Conservation (phyloP, 2,113 vertebrate genomes). For the Chamaetylas fuelleborni region DNA sequence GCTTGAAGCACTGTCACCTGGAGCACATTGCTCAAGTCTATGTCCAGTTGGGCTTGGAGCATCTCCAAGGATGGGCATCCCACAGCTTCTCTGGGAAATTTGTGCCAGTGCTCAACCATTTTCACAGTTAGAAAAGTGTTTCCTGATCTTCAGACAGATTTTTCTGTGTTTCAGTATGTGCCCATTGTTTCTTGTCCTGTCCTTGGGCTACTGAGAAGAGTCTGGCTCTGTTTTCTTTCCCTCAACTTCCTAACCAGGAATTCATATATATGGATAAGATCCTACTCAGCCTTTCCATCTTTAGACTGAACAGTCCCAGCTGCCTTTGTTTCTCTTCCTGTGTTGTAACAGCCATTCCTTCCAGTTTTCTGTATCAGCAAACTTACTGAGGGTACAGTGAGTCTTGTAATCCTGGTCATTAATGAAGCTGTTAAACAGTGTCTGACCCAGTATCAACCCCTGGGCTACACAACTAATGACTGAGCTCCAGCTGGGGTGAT, state of each 20-base stretch:
- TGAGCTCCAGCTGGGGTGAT: not conserved
- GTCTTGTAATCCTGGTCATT: not conserved
- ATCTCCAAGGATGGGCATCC: not conserved
- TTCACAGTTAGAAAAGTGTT: not conserved
- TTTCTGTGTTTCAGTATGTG: not conserved
- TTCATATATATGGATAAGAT: not conserved
- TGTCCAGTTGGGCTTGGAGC: not conserved
- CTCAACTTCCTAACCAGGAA: not conserved
- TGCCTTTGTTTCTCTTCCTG: not conserved
- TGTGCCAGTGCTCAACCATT: not conserved
- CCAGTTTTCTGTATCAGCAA: not conserved
- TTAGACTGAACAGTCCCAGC: not conserved
- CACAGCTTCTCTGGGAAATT: not conserved
- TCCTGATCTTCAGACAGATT: not conserved
- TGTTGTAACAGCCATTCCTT: not conserved
- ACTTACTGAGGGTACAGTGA: not conserved
- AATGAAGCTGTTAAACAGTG: not conserved
- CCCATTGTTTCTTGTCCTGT: not conserved
- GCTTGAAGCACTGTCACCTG: not conserved
- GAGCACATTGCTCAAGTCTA: not conserved
- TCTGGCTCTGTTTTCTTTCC: not conserved
- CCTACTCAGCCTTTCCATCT: not conserved
- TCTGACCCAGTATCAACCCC: not conserved
- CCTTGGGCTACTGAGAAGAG: not conserved
- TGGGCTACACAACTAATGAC: not conserved